phyloP scores from a whole-genome alignment of 1,140 invertebrate species.

The Colletes gigas region DNA sequence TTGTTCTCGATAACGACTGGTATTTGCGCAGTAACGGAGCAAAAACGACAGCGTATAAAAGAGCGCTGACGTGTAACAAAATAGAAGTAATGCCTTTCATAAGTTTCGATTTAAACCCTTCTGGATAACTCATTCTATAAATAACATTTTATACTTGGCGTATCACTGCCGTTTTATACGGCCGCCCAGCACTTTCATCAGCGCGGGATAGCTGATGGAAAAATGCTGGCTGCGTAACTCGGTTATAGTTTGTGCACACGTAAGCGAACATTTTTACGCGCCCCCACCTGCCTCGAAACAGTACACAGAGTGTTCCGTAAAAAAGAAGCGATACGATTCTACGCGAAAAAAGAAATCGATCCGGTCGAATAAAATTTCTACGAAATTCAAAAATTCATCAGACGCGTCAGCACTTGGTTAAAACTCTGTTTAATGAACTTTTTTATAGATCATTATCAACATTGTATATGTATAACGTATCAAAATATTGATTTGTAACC shows the following conservation, averaged over 20 bases:
- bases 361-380: too few relatives aligned
- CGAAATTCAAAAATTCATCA: too few relatives aligned
- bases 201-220: conserved; percentile 61
- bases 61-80: conserved; percentile 34
- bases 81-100: conserved; percentile 58
- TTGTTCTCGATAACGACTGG: background rate
- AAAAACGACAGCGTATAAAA: conserved; percentile 19
- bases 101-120: conserved; percentile 65
- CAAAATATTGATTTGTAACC: too few relatives aligned
- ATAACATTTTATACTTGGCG: conserved; percentile 62
- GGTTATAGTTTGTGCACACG: conserved; percentile 60
- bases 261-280: conserved; percentile 62
- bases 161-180: conserved; percentile 64
- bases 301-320: conserved; percentile 14
- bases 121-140: conserved; percentile 55
- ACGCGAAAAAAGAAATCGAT: background rate
- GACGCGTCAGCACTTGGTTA: too few relatives aligned
- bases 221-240: conserved; percentile 61
- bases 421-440: too few relatives aligned
- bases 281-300: conserved; percentile 36
- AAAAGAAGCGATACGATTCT: background rate
- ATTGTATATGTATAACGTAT: too few relatives aligned
- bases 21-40: conserved; percentile 14
- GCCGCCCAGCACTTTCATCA: conserved; percentile 58
- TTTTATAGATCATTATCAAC: too few relatives aligned